Evolutionary conservation across 2,888 invertebrate genomes (phyloP).

Genomic region (Drosophila dives): DNA sequence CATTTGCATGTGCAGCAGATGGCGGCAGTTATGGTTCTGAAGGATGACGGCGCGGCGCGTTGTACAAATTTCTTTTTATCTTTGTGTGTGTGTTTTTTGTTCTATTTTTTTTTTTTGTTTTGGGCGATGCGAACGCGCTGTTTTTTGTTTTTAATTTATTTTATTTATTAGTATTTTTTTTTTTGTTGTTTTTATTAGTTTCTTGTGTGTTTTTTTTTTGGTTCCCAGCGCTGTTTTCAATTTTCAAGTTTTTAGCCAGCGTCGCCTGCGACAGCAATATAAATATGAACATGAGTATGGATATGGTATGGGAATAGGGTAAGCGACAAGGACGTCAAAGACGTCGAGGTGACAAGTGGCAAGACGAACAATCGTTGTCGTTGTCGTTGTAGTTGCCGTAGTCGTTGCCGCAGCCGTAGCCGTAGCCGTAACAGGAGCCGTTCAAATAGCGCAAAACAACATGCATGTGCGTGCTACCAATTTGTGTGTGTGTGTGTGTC

Average conservation of each 20-base stretch:
- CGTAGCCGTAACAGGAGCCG: conserved; percentile 41
- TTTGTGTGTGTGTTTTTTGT: conserved; percentile 1
- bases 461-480: conserved; percentile 40
- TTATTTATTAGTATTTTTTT: conserved; percentile 4
- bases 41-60: conserved; percentile 59
- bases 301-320: conserved; percentile 11
- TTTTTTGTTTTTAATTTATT: conserved; percentile 8
- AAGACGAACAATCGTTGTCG: conserved; percentile 21
- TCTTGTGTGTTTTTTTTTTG: conserved; percentile 35
- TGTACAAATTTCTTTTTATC: conserved; percentile 22
- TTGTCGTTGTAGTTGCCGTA: conserved; percentile 1
- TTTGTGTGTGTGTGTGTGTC: conserved; percentile 3
- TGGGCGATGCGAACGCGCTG: conserved; percentile 21
- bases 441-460: conserved; percentile 28
- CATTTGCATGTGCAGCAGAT: conserved; percentile 22
- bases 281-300: conserved; percentile 35
- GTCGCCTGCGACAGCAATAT: conserved; percentile 41
- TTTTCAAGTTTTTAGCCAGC: conserved; percentile 38
- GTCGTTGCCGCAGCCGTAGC: not conserved
- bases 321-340: conserved; percentile 43
- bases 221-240: conserved; percentile 50
- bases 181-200: conserved; percentile 20
- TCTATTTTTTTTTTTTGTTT: conserved; percentile 12
- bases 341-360: conserved; percentile 49
- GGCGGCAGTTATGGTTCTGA: conserved; percentile 35